phyloP scores from a whole-genome alignment of 1,140 invertebrate species.

The Latrodectus geometricus region DNA sequence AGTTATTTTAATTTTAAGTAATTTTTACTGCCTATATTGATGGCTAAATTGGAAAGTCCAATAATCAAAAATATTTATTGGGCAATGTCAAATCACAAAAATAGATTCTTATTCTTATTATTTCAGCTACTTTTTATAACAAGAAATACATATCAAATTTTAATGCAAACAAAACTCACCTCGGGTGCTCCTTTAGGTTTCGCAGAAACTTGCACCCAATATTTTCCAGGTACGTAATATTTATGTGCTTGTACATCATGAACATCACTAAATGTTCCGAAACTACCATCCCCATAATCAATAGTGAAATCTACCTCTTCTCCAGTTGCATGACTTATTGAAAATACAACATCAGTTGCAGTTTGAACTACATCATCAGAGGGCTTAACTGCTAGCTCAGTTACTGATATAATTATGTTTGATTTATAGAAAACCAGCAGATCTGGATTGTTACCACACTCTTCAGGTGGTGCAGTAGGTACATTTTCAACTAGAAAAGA shows the following conservation, averaged over 20 bases:
- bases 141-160: background rate
- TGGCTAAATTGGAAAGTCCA: too few relatives aligned
- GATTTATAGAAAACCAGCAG: constrained; percentile 40
- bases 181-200: constrained; percentile 60
- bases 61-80: too few relatives aligned
- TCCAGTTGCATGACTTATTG: constrained; percentile 48
- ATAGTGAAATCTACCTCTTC: constrained; percentile 59
- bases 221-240: constrained; percentile 60
- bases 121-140: background rate
- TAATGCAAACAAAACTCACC: constrained; percentile 21
- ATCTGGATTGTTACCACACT: constrained; percentile 33
- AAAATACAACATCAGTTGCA: constrained; percentile 42
- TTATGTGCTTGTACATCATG: constrained; percentile 40
- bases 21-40: too few relatives aligned
- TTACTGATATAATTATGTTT: constrained; percentile 54
- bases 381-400: constrained; percentile 30
- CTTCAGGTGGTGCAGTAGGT: constrained; percentile 13
- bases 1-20: too few relatives aligned
- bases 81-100: too few relatives aligned
- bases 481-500: constrained; percentile 52
- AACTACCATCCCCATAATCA: constrained; percentile 63
- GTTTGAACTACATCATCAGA: constrained; percentile 45
- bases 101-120: too few relatives aligned
- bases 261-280: constrained; percentile 44
- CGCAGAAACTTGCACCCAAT: constrained; percentile 56